A percentile compares a stretch with the other conserved stretches of the same genome.
Evolutionary conservation across 2,888 invertebrate genomes (phyloP).

Genomic region (Phasia obesa): DNA sequence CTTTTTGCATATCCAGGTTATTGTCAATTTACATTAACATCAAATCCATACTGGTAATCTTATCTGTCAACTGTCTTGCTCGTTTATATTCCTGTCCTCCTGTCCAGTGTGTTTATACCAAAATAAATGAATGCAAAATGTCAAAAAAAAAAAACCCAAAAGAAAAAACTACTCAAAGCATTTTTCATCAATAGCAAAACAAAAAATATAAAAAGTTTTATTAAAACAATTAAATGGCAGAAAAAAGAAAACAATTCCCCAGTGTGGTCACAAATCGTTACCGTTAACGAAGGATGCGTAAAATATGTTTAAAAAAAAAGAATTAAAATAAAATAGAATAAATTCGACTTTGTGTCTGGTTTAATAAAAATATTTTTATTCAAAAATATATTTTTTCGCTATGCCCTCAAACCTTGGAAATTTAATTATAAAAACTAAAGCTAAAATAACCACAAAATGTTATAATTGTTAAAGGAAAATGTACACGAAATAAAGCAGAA

Average conservation of each 20-base stretch:
- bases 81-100: constrained; percentile 51
- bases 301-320: constrained; percentile 23
- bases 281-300: constrained; percentile 56
- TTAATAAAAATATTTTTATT: background rate
- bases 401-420: constrained; percentile 29
- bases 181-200: constrained; percentile 48
- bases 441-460: background rate
- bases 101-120: constrained; percentile 30
- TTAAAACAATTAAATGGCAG: constrained; percentile 48
- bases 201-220: background rate
- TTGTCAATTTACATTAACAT: constrained; percentile 69
- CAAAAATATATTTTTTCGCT: constrained; percentile 8
- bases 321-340: constrained; percentile 17
- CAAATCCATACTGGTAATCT: constrained; percentile 65
- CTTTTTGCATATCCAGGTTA: constrained; percentile 52
- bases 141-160: constrained; percentile 22
- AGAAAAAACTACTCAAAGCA: constrained; percentile 24
- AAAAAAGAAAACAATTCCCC: constrained; percentile 49
- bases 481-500: background rate
- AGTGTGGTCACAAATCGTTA: constrained; percentile 38
- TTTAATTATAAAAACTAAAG: constrained; percentile 36
- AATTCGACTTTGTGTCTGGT: background rate
- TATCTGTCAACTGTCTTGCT: constrained; percentile 66
- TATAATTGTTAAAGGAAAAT: constrained; percentile 6
- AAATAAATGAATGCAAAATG: constrained; percentile 28